Evolutionary conservation across 2,113 vertebrate genomes (phyloP).

Genomic region (Urocynchramus pylzowi): DNA sequence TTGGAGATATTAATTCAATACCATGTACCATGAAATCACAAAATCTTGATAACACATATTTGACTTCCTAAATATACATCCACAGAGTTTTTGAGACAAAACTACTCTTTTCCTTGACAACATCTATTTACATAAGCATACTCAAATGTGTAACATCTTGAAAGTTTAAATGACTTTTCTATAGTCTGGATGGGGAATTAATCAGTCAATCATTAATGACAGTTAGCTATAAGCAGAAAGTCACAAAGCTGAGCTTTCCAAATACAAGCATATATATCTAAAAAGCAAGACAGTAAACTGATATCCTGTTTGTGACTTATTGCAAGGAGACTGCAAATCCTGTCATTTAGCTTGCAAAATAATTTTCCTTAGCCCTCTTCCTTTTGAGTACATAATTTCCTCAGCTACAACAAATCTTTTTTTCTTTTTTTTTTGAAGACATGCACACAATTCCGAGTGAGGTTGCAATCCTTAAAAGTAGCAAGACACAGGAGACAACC

Average conservation of each 20-base stretch:
- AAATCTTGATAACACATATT: background rate
- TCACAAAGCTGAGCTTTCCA: background rate
- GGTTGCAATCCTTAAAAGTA: background rate
- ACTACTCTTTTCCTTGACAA: background rate
- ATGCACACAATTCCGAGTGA: background rate
- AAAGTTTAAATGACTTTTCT: background rate
- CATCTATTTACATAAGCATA: background rate
- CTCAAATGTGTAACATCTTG: background rate
- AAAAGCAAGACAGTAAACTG: background rate
- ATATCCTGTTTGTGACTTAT: background rate
- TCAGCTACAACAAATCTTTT: background rate
- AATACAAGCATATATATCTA: background rate
- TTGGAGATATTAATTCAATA: background rate
- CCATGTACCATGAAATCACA: background rate
- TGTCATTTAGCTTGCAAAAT: background rate
- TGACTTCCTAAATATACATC: background rate
- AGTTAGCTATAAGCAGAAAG: background rate
- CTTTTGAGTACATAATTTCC: background rate
- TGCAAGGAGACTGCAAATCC: background rate
- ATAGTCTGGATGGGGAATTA: background rate
- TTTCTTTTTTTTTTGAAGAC: background rate
- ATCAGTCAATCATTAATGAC: background rate
- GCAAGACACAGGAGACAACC: background rate
- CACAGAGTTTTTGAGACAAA: background rate
- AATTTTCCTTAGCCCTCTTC: background rate